These are phyloP conservation scores for Gavia stellata DNA, from an alignment of 2,113 vertebrate genomes.

Conservation along the genomic window DNA sequence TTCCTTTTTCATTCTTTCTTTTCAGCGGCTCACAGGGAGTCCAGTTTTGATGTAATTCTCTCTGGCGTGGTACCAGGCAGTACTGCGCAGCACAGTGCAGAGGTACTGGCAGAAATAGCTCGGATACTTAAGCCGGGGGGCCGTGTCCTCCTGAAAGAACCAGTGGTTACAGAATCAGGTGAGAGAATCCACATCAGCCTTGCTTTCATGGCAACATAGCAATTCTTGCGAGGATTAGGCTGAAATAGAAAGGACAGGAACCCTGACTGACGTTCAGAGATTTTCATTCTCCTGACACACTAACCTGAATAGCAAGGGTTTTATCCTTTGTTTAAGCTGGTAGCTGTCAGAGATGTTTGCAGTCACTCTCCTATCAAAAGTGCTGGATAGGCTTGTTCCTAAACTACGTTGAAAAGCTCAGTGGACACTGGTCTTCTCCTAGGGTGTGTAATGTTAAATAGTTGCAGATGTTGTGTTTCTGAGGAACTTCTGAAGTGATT, in stretches of 20 bases:
- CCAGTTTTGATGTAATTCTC: slow-evolving; percentile 83
- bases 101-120: slow-evolving; percentile 84
- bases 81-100: slow-evolving; percentile 71
- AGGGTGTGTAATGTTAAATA: neutral
- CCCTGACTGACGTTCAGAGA: fast-evolving
- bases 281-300: neutral
- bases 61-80: slow-evolving; percentile 81
- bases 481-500: neutral
- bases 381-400: neutral
- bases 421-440: neutral
- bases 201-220: neutral
- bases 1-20: neutral
- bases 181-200: neutral
- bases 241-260: neutral
- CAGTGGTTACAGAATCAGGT: slow-evolving; percentile 72
- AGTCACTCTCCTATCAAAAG: neutral
- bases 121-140: slow-evolving; percentile 87
- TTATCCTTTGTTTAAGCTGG: neutral
- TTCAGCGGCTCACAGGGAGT: slow-evolving; percentile 82
- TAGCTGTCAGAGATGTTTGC: neutral
- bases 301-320: neutral
- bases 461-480: neutral
- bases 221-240: neutral
- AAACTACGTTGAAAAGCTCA: neutral
- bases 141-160: slow-evolving; percentile 83